Conservation (phyloP, 2,113 vertebrate species). For the Solea solea region DNA sequence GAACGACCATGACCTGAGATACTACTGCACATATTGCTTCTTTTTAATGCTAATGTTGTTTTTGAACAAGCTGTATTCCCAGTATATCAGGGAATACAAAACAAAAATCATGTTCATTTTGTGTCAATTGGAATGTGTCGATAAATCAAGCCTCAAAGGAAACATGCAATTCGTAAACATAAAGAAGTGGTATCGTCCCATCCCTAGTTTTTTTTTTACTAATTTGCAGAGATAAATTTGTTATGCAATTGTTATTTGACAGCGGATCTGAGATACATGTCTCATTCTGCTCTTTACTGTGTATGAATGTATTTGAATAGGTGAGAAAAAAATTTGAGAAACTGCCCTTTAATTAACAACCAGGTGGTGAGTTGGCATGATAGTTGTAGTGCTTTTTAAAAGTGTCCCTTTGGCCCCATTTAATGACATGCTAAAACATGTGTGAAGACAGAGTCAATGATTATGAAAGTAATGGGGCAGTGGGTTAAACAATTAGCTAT, state of each 20-base stretch:
- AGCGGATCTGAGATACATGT: no score
- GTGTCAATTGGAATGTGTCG: background rate
- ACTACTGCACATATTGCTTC: background rate
- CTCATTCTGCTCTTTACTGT: no score
- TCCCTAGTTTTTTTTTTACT: no score
- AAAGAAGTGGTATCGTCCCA: no score
- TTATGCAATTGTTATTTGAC: no score
- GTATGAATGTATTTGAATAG: no score
- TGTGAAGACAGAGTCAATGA: background rate
- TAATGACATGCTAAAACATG: background rate
- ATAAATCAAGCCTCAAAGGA: background rate
- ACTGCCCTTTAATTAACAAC: no score
- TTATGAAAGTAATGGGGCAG: background rate
- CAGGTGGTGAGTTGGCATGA: background rate
- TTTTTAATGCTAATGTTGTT: constrained; percentile 15
- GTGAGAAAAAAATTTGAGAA: no score
- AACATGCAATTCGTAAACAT: background rate
- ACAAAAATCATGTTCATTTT: background rate
- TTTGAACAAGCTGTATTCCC: background rate
- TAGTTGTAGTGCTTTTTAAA: background rate
- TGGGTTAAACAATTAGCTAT: background rate
- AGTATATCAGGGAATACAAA: background rate
- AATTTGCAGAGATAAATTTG: no score
- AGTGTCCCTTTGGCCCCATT: background rate
- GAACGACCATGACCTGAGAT: background rate